Evolutionary conservation across 2,797 vertebrate genomes (phyloP).

Genomic region (Amblyraja radiata): DNA sequence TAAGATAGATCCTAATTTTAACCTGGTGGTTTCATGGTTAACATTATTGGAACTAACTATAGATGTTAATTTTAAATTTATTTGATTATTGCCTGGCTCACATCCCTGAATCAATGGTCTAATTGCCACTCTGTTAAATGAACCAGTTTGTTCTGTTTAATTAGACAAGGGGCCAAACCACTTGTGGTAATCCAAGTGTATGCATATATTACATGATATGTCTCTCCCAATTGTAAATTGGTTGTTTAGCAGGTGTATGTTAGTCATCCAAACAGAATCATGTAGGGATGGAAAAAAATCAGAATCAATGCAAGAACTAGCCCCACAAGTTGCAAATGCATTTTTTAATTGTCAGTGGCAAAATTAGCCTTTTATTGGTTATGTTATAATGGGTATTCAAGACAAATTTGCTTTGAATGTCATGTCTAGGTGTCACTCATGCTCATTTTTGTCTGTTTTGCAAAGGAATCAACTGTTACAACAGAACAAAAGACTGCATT

Average conservation of each 20-base stretch:
- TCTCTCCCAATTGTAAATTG: neutral
- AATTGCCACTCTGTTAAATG: no score
- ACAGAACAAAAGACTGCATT: neutral
- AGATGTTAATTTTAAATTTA: no score
- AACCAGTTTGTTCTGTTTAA: neutral
- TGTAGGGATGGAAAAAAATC: no score
- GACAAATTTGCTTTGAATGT: neutral
- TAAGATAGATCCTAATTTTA: no score
- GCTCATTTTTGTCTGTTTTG: neutral
- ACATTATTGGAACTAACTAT: no score
- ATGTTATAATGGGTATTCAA: neutral
- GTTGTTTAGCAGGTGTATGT: neutral
- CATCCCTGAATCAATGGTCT: no score
- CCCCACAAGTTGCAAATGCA: neutral
- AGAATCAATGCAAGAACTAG: neutral
- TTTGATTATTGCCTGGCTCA: no score
- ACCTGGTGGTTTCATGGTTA: no score
- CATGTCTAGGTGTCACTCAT: neutral
- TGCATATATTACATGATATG: neutral
- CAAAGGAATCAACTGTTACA: neutral
- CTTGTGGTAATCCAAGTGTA: neutral
- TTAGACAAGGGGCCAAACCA: neutral
- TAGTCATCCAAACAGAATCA: neutral
- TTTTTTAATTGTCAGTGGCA: neutral
- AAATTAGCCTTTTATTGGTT: neutral